These are phyloP conservation scores for Myripristis murdjan DNA, from an alignment of 2,797 vertebrate genomes.

Conservation along the genomic window DNA sequence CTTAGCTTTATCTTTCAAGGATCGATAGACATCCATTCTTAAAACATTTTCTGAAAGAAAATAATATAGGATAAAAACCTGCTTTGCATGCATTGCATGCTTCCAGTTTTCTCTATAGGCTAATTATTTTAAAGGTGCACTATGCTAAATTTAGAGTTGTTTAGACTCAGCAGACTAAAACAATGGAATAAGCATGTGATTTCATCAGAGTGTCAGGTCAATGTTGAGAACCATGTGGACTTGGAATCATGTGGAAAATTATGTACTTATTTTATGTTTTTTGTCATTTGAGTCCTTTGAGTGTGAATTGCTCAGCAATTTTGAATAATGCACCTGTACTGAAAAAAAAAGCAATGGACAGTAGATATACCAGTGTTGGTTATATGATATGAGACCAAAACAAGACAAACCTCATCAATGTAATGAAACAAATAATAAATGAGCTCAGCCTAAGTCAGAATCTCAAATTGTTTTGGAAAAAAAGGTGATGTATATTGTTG, in stretches of 20 bases:
- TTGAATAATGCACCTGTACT: too few relatives aligned
- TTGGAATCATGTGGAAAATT: too few relatives aligned
- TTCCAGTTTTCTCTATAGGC: neutral
- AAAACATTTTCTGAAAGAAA: neutral
- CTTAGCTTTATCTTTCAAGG: constrained; percentile 71
- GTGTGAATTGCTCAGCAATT: too few relatives aligned
- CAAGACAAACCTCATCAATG: neutral
- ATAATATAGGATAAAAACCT: too few relatives aligned
- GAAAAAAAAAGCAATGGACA: neutral
- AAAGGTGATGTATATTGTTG: too few relatives aligned
- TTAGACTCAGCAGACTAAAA: too few relatives aligned
- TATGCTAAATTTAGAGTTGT: too few relatives aligned
- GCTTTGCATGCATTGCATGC: neutral
- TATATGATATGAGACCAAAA: neutral
- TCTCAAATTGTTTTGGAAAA: neutral
- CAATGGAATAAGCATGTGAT: too few relatives aligned
- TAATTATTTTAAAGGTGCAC: neutral
- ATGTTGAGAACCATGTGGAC: too few relatives aligned
- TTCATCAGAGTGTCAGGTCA: too few relatives aligned
- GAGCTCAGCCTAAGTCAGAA: neutral
- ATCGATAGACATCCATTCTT: constrained; percentile 25
- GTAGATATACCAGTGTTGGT: neutral
- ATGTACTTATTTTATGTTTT: too few relatives aligned
- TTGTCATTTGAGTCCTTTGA: too few relatives aligned
- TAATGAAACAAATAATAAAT: neutral